phyloP scores from a whole-genome alignment of 1,140 invertebrate genomes.

The Arion vulgaris region DNA sequence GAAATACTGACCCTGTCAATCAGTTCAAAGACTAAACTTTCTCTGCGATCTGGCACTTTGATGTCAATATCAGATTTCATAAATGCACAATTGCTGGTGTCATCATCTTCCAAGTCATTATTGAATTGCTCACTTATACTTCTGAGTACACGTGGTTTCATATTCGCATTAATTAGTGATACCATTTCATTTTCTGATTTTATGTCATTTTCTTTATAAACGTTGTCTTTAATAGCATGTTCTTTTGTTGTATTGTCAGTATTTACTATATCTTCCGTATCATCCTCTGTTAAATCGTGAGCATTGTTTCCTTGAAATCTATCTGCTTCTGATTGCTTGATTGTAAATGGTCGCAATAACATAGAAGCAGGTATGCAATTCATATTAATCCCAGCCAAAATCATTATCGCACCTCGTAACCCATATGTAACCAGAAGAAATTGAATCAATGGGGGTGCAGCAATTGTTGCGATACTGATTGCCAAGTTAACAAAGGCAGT shows the following conservation, averaged over 20 bases:
- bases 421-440: constrained; percentile 22
- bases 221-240: background rate
- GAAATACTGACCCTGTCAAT: background rate
- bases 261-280: background rate
- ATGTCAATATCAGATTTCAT: background rate
- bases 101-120: background rate
- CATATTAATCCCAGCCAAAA: constrained; percentile 17
- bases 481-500: constrained; percentile 19
- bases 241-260: background rate
- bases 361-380: constrained; percentile 11
- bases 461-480: background rate
- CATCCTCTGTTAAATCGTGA: background rate
- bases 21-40: background rate
- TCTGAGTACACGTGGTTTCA: background rate
- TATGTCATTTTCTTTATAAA: background rate
- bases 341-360: constrained; percentile 13
- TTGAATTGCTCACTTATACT: background rate
- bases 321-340: background rate
- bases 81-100: background rate
- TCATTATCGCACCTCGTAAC: background rate
- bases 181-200: background rate
- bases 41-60: background rate
- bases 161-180: background rate
- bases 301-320: background rate
- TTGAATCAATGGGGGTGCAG: background rate